Base-by-base conservation (phyloP, 2,113 vertebrate genomes). In the Raja brachyura region DNA sequence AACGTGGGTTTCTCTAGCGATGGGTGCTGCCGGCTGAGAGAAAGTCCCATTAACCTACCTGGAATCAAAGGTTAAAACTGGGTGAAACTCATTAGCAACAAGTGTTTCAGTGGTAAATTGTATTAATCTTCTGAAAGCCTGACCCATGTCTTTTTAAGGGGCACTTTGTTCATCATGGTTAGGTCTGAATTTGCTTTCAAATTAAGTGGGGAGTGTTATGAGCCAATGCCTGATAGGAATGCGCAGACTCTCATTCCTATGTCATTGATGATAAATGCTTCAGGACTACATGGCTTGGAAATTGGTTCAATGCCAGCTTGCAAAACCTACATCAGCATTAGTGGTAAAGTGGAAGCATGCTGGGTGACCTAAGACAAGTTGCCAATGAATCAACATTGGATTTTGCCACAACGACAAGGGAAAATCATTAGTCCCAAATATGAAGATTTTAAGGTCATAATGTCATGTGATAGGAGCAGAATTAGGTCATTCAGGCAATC, bases 21-120 rank as follows among this genome's bases (percentile, higher is more conserved):
- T 88, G 59, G 13, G n/a, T 88, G n/a, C n/a, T 88, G n/a, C 83
- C 90, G 48, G 68, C 39, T 92, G 90, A 92, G 90, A 92, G 90
- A 73, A 74, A 54, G 68, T 92, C 39, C 90, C 68, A 73, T 73
- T 28, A 73, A 20, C 39, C 90, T 74, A 92, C 31, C 68, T 74
- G 68, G 22, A 33, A 48, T 74, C 66, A 92, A 92, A 28, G 88
- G 88, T 73, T 73, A 92, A 54, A 92, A 73, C 68, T 74, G 48
- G 20, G 90, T 33, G 68, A 68, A 92, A 54, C 90, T 92, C 90
- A 73, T 92, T 92, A 73, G 31, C 33, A 92, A 20, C 31, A 73
- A 92, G 33, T 73, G 63, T 63, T 90, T 70, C 86, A 73, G 20
- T 13, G 88, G 10, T 92, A 25, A 70, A 92, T 73, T 66, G 68